Conservation (phyloP, 1,140 invertebrate species). For the Platyscapa corneri region DNA sequence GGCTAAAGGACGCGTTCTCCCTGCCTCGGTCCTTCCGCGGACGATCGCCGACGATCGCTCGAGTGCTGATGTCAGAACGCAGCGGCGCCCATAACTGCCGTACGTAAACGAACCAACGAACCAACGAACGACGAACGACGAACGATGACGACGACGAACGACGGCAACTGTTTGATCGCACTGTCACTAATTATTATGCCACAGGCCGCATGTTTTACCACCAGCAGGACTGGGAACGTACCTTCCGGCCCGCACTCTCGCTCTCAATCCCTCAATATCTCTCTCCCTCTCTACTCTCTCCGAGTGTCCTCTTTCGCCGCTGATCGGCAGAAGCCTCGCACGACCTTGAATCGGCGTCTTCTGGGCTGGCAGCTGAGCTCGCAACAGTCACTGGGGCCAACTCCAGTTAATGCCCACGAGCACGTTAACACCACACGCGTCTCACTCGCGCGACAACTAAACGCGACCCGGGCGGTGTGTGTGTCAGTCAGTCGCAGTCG, state of each 20-base stretch:
- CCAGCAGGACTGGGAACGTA: background rate
- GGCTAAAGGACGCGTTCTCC: no score
- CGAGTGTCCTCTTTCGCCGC: no score
- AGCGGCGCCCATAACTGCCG: background rate
- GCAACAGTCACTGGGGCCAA: no score
- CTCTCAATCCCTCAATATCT: background rate
- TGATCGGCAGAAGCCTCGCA: no score
- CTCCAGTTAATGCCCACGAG: no score
- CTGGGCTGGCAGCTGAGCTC: no score
- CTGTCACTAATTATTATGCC: conserved; percentile 6
- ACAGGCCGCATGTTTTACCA: background rate
- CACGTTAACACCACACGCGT: no score
- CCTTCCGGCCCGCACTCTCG: background rate
- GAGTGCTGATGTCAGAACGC: background rate
- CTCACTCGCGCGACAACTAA: background rate
- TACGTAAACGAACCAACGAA: no score
- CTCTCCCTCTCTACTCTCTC: no score
- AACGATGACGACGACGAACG: background rate
- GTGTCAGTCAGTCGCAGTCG: no score
- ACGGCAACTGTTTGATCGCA: background rate
- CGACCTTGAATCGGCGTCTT: conserved; percentile 18
- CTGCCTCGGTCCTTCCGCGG: background rate
- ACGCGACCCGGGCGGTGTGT: no score
- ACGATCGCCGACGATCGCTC: background rate
- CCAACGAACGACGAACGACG: background rate